phyloP scores from a whole-genome alignment of 2,888 invertebrate genomes.

The Ichneumoninae sp. region DNA sequence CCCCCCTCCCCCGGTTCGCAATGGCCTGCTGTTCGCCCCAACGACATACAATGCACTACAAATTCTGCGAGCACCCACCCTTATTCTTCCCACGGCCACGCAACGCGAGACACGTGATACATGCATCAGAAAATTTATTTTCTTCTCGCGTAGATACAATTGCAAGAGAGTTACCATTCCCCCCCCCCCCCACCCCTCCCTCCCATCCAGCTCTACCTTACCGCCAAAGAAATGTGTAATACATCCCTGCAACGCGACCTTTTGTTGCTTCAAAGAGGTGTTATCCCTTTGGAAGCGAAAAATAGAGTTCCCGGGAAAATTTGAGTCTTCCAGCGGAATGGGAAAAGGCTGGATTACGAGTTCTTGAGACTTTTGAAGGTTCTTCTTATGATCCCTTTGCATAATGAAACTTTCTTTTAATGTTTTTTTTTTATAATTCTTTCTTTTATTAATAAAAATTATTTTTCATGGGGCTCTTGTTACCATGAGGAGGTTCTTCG shows the following conservation, averaged over 20 bases:
- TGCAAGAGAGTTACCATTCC: not conserved
- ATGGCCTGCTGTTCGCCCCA: not conserved
- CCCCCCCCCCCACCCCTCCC: too few species aligned
- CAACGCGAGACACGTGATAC: conserved; percentile 19
- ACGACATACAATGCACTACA: not conserved
- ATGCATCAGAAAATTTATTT: conserved; percentile 18
- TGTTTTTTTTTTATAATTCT: not conserved
- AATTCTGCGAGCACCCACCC: not conserved
- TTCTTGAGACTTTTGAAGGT: too few species aligned
- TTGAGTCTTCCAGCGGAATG: not conserved
- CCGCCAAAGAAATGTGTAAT: not conserved
- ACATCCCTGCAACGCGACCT: not conserved
- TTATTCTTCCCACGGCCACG: not conserved
- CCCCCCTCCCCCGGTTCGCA: not conserved
- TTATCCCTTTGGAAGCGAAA: not conserved
- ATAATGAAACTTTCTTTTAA: not conserved
- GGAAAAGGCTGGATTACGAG: too few species aligned
- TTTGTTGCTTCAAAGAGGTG: not conserved
- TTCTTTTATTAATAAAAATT: conserved; percentile 6
- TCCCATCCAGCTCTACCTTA: too few species aligned
- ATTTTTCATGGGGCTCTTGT: conserved; percentile 32
- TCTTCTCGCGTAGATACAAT: conserved; percentile 20
- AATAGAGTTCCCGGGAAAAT: not conserved
- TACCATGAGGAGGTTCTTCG: conserved; percentile 3
- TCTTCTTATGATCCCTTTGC: not conserved